These are phyloP conservation scores for Podilymbus podiceps DNA, from an alignment of 2,113 vertebrate genomes.

Conservation along the genomic window DNA sequence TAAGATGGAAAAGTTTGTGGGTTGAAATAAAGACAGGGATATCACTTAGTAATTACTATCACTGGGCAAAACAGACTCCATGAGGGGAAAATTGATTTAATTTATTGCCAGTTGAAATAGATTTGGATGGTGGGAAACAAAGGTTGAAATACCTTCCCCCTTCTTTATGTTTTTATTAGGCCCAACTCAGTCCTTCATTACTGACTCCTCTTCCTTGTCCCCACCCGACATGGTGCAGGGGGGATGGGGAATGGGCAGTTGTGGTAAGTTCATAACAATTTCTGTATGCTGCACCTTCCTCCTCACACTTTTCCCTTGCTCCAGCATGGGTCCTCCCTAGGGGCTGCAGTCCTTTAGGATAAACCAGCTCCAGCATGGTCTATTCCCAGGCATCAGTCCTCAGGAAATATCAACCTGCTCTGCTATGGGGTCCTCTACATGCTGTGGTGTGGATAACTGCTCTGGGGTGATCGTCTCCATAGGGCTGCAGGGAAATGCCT, in stretches of 20 bases:
- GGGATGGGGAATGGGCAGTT: neutral
- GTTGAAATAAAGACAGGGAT: neutral
- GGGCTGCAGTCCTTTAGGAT: neutral
- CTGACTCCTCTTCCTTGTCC: neutral
- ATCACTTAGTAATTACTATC: neutral
- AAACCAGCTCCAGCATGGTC: neutral
- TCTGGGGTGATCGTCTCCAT: neutral
- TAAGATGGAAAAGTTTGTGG: neutral
- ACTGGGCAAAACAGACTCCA: rapidly evolving
- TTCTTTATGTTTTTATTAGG: neutral
- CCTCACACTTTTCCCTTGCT: neutral
- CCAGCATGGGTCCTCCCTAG: neutral
- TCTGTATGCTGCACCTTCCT: neutral
- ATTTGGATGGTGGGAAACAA: neutral
- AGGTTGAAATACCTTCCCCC: neutral
- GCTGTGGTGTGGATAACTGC: neutral
- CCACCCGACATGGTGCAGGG: neutral
- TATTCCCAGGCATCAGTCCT: neutral
- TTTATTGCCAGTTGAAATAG: neutral
- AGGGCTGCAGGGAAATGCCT: neutral
- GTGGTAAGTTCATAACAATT: neutral
- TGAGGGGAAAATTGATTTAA: neutral
- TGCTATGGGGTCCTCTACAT: neutral
- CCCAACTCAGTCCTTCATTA: neutral
- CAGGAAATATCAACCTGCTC: neutral